These are phyloP conservation scores for Carettochelys insculpta DNA, from an alignment of 2,113 vertebrate species.

Conservation along the genomic window DNA sequence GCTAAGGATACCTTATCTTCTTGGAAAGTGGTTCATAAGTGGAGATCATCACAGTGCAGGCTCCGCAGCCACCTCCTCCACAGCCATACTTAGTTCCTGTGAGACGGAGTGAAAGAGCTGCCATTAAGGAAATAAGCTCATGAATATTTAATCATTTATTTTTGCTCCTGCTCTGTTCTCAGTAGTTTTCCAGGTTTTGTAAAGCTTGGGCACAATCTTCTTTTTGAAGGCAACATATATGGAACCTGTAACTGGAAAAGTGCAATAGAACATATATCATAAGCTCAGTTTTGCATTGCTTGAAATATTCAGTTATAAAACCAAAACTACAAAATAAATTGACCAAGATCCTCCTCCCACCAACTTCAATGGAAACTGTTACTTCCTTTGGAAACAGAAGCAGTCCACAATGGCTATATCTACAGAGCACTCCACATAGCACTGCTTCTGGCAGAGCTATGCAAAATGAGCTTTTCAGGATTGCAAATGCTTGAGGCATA, in stretches of 20 bases:
- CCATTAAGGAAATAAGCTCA: conserved; percentile 44
- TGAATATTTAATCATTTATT: neutral
- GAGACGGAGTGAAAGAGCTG: conserved; percentile 73
- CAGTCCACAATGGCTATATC: neutral
- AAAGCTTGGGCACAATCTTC: neutral
- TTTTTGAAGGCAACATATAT: neutral
- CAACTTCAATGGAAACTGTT: neutral
- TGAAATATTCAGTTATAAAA: neutral
- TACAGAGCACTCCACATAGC: too few relatives aligned
- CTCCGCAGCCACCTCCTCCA: conserved; percentile 85
- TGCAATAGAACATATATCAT: neutral
- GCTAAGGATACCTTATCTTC: conserved; percentile 79
- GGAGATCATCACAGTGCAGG: conserved; percentile 88
- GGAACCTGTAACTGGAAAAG: neutral
- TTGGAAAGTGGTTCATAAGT: conserved; percentile 75
- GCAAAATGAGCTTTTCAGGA: too few relatives aligned
- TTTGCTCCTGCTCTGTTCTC: neutral
- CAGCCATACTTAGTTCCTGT: conserved; percentile 87
- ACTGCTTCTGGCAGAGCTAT: too few relatives aligned
- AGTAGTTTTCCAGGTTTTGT: neutral
- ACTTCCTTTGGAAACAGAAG: neutral
- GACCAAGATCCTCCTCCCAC: neutral
- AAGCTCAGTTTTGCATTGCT: neutral
- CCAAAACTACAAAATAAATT: neutral
- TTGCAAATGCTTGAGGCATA: too few relatives aligned